Percentiles rank a stretch among this genome's conserved stretches.
Evolutionary conservation across 2,797 vertebrate species (phyloP).

Genomic region (Prunella strophiata): DNA sequence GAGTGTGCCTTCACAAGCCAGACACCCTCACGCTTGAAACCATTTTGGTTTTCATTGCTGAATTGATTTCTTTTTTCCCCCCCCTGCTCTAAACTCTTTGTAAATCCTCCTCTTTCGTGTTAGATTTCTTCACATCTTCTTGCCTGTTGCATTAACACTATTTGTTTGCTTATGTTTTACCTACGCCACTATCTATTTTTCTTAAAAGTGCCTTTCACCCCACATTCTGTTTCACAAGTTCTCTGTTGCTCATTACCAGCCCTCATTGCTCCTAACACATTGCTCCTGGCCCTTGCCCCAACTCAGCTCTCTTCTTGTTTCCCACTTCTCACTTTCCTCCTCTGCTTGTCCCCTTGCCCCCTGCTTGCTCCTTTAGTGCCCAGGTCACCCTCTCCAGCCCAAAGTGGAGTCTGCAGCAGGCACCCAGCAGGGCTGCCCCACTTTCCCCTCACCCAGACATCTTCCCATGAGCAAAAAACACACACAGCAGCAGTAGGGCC

Average conservation of each 20-base stretch:
- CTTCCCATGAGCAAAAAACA: background rate
- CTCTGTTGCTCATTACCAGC: background rate
- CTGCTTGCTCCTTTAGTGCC: background rate
- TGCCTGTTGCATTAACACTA: background rate
- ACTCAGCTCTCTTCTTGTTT: background rate
- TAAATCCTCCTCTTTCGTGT: background rate
- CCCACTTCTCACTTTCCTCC: background rate
- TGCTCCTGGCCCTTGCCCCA: background rate
- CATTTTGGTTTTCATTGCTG: background rate
- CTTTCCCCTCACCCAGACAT: background rate
- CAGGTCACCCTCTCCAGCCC: background rate
- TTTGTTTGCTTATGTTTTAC: background rate
- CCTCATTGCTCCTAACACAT: background rate
- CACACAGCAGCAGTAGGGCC: background rate
- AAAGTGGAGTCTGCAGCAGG: fast-evolving
- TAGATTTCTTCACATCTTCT: background rate
- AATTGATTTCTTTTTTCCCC: background rate
- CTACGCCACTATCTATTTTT: background rate
- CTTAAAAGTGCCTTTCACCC: background rate
- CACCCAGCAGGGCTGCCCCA: background rate
- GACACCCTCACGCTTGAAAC: background rate
- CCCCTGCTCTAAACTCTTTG: background rate
- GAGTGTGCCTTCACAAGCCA: background rate
- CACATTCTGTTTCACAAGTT: background rate
- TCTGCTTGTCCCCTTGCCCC: background rate